phyloP scores from a whole-genome alignment of 2,888 invertebrate genomes.

The Coelopa pilipes region DNA sequence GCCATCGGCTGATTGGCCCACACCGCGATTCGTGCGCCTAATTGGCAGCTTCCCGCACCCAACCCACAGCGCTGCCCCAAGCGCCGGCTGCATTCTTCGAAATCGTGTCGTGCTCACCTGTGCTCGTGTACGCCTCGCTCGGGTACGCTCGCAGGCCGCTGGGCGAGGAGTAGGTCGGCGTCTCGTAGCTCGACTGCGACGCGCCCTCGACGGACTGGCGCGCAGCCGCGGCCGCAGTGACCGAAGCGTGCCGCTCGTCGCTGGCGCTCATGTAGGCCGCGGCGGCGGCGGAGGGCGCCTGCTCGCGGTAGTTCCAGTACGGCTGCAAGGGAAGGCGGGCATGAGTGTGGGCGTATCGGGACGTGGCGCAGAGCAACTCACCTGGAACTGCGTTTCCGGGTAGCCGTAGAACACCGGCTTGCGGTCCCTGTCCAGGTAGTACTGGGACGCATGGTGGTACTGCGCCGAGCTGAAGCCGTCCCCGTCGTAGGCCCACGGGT shows the following conservation, averaged over 20 bases:
- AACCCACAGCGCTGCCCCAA: too few species aligned
- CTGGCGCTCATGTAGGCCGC: conserved; percentile 64
- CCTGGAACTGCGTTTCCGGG: conserved; percentile 68
- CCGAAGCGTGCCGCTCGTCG: conserved; percentile 65
- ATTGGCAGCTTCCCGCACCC: too few species aligned
- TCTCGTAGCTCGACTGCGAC: conserved; percentile 67
- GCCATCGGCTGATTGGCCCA: too few species aligned
- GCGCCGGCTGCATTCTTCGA: too few species aligned
- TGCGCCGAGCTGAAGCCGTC: conserved; percentile 64
- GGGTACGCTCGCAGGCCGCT: conserved; percentile 65
- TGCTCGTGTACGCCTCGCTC: conserved; percentile 65
- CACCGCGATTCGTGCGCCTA: too few species aligned
- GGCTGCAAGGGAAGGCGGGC: conserved; percentile 50
- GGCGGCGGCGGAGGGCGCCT: conserved; percentile 60
- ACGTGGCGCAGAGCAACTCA: conserved; percentile 48
- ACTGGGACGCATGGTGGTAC: conserved; percentile 65
- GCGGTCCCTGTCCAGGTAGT: conserved; percentile 67
- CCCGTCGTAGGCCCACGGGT: conserved; percentile 67
- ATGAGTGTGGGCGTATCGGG: conserved; percentile 19
- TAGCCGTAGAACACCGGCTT: conserved; percentile 67
- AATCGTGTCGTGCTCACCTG: conserved; percentile 56
- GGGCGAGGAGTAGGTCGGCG: conserved; percentile 66
- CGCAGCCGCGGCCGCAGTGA: conserved; percentile 61
- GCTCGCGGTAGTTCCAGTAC: conserved; percentile 67
- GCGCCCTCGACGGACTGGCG: conserved; percentile 67